phyloP scores from a whole-genome alignment of 2,888 invertebrate species.

The Pediacus dermestoides region DNA sequence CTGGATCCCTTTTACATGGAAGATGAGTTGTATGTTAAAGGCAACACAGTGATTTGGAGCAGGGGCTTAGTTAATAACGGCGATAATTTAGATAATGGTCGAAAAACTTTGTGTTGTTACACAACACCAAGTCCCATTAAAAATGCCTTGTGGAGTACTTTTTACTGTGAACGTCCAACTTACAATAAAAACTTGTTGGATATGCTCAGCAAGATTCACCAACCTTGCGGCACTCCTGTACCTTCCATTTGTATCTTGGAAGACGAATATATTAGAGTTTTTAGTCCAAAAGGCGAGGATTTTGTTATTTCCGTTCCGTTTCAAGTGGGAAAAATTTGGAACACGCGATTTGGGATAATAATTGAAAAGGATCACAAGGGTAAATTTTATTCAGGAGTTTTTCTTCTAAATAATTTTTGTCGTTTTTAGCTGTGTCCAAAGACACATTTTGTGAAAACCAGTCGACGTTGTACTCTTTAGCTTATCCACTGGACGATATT shows the following conservation, averaged over 20 bases:
- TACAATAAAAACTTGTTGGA: conserved; percentile 45
- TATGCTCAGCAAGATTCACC: conserved; percentile 52
- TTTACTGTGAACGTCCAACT: conserved; percentile 57
- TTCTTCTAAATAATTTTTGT: conserved; percentile 11
- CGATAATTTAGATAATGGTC: conserved; percentile 51
- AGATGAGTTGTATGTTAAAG: conserved; percentile 85
- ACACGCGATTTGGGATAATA: conserved; percentile 79
- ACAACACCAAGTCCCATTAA: conserved; percentile 79
- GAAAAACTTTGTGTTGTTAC: conserved; percentile 66
- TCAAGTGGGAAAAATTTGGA: conserved; percentile 79
- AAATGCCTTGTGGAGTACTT: conserved; percentile 73
- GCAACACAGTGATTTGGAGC: conserved; percentile 80
- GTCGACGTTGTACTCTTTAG: conserved; percentile 80
- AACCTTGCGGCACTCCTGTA: conserved; percentile 54
- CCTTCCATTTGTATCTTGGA: conserved; percentile 73
- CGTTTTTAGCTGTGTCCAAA: conserved; percentile 14
- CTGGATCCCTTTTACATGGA: conserved; percentile 55
- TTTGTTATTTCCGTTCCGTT: conserved; percentile 77
- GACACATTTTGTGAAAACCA: conserved; percentile 49
- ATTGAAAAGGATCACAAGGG: conserved; percentile 66
- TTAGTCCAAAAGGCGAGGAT: conserved; percentile 76
- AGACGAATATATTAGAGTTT: conserved; percentile 71
- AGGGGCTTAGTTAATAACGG: conserved; percentile 58
- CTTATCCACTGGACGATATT: conserved; percentile 89
- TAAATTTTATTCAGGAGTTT: conserved; percentile 21